Percentiles rank a stretch among this genome's conserved stretches.
Conservation (phyloP, 2,888 invertebrate species). For the Apomyelois bistriatella region DNA sequence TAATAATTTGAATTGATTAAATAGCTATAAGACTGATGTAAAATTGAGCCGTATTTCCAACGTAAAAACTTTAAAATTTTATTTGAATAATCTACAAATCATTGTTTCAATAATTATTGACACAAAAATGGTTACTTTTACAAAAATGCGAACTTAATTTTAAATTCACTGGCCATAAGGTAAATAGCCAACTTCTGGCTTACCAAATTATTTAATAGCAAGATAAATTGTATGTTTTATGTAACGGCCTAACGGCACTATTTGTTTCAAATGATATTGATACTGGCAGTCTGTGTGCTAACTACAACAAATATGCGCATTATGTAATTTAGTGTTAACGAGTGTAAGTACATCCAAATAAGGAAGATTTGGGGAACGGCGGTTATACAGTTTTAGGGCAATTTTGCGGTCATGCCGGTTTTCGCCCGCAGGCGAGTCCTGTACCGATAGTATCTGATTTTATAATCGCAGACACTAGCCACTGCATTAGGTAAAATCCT, state of each 20-base stretch:
- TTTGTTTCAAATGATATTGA: slow-evolving; percentile 37
- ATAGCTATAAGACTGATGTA: slow-evolving; percentile 76
- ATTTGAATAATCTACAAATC: too few species aligned
- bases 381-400: not conserved
- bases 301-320: slow-evolving; percentile 28
- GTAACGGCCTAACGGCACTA: slow-evolving; percentile 66
- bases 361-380: not conserved
- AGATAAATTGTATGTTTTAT: slow-evolving; percentile 24
- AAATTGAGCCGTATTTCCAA: slow-evolving; percentile 50
- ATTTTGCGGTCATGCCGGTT: not conserved
- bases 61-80: slow-evolving; percentile 21
- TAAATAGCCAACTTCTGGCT: too few species aligned
- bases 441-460: too few species aligned
- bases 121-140: too few species aligned
- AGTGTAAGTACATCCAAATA: slow-evolving; percentile 33
- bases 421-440: too few species aligned
- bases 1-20: slow-evolving; percentile 41
- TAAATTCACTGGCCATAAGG: too few species aligned
- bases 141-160: too few species aligned
- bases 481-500: too few species aligned
- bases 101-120: too few species aligned
- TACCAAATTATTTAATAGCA: too few species aligned
- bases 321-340: slow-evolving; percentile 44
- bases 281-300: slow-evolving; percentile 39
- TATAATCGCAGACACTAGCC: too few species aligned